Conservation (phyloP, 2,113 vertebrate species). For the human region DNA sequence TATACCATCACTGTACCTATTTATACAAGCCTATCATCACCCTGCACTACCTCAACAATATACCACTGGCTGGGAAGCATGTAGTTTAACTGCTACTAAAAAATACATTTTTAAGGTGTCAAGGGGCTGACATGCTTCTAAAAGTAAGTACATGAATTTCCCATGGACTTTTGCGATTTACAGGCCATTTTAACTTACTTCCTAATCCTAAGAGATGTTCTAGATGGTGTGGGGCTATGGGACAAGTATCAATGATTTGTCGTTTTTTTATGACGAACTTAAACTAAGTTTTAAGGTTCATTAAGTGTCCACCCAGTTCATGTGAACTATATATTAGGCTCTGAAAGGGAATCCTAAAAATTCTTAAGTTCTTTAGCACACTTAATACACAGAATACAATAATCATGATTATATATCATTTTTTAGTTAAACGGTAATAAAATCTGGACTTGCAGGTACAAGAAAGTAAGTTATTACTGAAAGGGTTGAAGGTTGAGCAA, state of each 20-base stretch:
- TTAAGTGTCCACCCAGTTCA: background rate
- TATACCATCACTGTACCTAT: background rate
- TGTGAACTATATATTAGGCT: background rate
- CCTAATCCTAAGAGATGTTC: background rate
- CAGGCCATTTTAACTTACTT: background rate
- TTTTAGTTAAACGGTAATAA: slow-evolving; percentile 23
- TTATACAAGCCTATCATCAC: background rate
- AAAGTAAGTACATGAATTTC: background rate
- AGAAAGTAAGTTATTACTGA: slow-evolving; percentile 15
- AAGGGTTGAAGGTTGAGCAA: background rate
- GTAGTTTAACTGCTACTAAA: background rate
- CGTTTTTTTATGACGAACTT: background rate
- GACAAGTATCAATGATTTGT: background rate
- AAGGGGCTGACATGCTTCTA: background rate
- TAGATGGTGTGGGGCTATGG: background rate
- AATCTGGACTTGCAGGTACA: background rate
- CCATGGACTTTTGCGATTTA: background rate
- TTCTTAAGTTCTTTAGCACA: background rate
- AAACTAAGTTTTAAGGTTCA: background rate
- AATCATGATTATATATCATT: background rate
- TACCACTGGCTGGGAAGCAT: background rate
- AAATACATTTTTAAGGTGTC: background rate
- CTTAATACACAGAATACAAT: slow-evolving; percentile 14
- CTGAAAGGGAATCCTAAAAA: slow-evolving; percentile 7
- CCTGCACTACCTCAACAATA: background rate